Percentiles rank a stretch among this genome's conserved stretches.
phyloP scores from a whole-genome alignment of 2,888 invertebrate genomes.

The Temnothorax rugatulus region DNA sequence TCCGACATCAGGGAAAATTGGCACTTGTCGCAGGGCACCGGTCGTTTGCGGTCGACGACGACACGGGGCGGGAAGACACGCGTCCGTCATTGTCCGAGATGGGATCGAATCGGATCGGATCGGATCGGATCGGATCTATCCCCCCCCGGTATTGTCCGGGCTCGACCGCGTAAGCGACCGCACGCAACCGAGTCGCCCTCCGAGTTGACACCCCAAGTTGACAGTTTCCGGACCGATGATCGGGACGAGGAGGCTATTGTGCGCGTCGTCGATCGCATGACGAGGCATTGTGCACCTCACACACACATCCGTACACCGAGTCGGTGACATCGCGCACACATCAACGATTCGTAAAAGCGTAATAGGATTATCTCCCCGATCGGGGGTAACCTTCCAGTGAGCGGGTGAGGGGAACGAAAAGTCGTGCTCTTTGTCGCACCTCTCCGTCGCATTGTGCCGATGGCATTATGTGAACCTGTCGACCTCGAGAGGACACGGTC shows the following conservation, averaged over 20 bases:
- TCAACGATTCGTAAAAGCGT: slow-evolving; percentile 77
- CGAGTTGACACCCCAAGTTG: slow-evolving; percentile 73
- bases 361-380: slow-evolving; percentile 79
- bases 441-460: slow-evolving; percentile 2
- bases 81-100: slow-evolving; percentile 61
- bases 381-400: not conserved
- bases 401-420: not conserved
- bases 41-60: slow-evolving; percentile 72
- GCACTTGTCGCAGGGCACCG: slow-evolving; percentile 78
- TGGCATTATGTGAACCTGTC: slow-evolving; percentile 19
- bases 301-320: slow-evolving; percentile 26
- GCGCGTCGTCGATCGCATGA: slow-evolving; percentile 56
- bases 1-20: slow-evolving; percentile 61
- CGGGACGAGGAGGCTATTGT: slow-evolving; percentile 41
- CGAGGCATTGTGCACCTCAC: slow-evolving; percentile 57
- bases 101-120: slow-evolving; percentile 51
- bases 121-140: slow-evolving; percentile 52
- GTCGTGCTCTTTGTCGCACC: slow-evolving; percentile 37
- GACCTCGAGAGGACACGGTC: slow-evolving; percentile 32
- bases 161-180: slow-evolving; percentile 57
- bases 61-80: slow-evolving; percentile 61
- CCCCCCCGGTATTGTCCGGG: slow-evolving; percentile 39
- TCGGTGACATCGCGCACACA: slow-evolving; percentile 78
- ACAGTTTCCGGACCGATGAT: slow-evolving; percentile 78
- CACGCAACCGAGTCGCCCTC: slow-evolving; percentile 65